Evolutionary conservation across 2,113 vertebrate species (phyloP), one percentile per base, ranked within the genome.

Genomic region (Protobothrops mucrosquamatus): DNA sequence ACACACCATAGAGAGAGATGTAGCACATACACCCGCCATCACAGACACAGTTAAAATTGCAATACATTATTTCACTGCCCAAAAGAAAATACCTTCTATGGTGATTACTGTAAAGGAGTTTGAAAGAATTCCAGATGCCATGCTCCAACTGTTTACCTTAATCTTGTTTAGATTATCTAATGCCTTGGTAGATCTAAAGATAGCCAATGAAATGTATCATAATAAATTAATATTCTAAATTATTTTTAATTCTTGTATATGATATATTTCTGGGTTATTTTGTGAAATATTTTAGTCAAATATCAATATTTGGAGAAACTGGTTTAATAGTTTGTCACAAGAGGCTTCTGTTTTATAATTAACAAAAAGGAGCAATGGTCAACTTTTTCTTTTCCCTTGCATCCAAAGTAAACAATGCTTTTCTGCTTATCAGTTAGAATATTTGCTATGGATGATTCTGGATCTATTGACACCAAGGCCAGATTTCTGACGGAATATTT

Each of bases 361-460:
- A 89, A 61, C 56, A 92, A 88, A 46, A 29, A 88, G 90, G 51
- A 92, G 29, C 43, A 89, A 89, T 0, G 3, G 0, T 0, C 54
- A 85, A 29, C 29, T 74, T 87, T 93, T 81, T 91, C 26, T 29
- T 2, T 11, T 39, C 6, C 5, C 1, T 57, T 39, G n/a, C 87
- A 94, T 91, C 85, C 93, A 91, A 91, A 55, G 43, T 52, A n/a
- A 93, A 91, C 81, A 92, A 69, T 91, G 43, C 39, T 1, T 81
- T 0, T 0, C 10, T 91, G 56, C 92, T 94, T 95, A 93, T 94
- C 92, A 92, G 85, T 88, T 74, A 43, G 51, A 93, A 89, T 87
- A 94, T 93, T 95, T 92, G 34, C 0, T 92, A 89, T 52, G 59
- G 90, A 29, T 89, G n/a, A 10, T 88, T 92, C 93, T 94, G 91